Evolutionary conservation across 2,888 invertebrate species (phyloP).

Genomic region (Heliconius sara): DNA sequence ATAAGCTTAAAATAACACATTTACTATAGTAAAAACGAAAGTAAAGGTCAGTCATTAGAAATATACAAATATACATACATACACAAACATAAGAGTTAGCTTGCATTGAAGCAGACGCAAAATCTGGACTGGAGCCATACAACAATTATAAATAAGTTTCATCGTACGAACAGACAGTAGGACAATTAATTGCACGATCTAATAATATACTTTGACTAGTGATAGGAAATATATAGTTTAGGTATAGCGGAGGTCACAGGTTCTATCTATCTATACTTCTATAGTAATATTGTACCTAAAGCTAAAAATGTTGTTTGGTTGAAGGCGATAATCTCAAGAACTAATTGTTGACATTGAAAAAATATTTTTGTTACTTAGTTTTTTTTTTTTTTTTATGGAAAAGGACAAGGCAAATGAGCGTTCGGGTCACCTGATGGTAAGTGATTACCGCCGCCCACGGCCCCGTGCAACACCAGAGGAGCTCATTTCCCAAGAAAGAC

Average conservation of each 20-base stretch:
- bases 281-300: too few species aligned
- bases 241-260: neutral
- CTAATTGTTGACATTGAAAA: too few species aligned
- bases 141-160: constrained; percentile 8
- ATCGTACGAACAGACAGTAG: neutral
- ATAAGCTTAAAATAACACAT: too few species aligned
- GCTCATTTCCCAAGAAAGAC: too few species aligned
- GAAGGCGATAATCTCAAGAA: too few species aligned
- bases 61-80: neutral
- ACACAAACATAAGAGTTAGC: neutral
- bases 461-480: too few species aligned
- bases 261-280: neutral
- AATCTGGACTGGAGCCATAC: constrained; percentile 21
- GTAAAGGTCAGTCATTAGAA: neutral
- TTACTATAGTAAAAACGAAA: neutral
- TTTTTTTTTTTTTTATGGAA: too few species aligned
- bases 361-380: too few species aligned
- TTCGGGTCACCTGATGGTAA: too few species aligned
- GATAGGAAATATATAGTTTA: neutral
- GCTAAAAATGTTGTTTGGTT: too few species aligned
- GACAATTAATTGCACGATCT: neutral
- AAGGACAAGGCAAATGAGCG: too few species aligned
- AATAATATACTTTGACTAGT: neutral
- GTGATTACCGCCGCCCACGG: too few species aligned
- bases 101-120: neutral